phyloP scores from a whole-genome alignment of 2,113 vertebrate genomes.

The Sinocyclocheilus rhinocerous region DNA sequence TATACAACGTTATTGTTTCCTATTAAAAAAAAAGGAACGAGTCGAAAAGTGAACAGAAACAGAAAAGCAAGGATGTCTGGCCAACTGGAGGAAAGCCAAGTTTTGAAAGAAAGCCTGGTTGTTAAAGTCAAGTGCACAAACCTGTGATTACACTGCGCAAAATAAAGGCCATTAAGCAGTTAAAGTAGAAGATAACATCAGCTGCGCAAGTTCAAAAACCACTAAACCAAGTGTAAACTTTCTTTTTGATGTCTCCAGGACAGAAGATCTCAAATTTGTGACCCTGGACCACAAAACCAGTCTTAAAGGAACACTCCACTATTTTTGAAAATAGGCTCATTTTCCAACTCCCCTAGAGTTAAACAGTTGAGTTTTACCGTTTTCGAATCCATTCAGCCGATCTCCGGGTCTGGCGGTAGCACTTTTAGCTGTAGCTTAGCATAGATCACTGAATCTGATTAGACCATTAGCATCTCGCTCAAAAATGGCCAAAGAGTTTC shows the following conservation, averaged over 20 bases:
- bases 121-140: slow-evolving; percentile 26
- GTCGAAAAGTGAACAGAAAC: not conserved
- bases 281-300: too few relatives aligned
- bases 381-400: too few relatives aligned
- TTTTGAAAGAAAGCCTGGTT: not conserved
- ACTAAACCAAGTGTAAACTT: not conserved
- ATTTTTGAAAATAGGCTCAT: too few relatives aligned
- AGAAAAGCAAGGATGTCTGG: not conserved
- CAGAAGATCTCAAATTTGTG: slow-evolving; percentile 49
- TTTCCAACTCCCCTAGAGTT: too few relatives aligned
- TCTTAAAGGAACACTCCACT: too few relatives aligned
- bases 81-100: not conserved
- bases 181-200: slow-evolving; percentile 13
- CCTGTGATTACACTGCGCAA: not conserved
- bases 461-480: too few relatives aligned
- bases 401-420: too few relatives aligned
- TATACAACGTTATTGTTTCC: not conserved
- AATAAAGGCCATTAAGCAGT: slow-evolving; percentile 7
- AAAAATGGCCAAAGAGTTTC: too few relatives aligned
- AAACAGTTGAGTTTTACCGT: too few relatives aligned
- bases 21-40: not conserved
- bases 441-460: too few relatives aligned
- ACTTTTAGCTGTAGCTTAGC: too few relatives aligned
- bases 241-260: not conserved
- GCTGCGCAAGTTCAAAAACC: not conserved